phyloP scores from a whole-genome alignment of 2,888 invertebrate species.

The Hydrotaea diabolus region DNA sequence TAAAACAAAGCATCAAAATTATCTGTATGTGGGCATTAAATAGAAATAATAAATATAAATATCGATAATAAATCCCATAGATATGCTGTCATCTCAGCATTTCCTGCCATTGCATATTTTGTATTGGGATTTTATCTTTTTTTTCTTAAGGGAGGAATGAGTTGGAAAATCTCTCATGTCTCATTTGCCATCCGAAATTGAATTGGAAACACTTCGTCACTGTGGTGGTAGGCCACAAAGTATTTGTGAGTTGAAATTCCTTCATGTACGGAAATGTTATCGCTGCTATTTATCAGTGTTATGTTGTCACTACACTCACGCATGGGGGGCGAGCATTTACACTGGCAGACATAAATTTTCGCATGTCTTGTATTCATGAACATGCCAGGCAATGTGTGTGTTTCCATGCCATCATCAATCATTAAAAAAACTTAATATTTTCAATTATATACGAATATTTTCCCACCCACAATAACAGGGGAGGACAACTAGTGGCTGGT shows the following conservation, averaged over 20 bases:
- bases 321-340: background rate
- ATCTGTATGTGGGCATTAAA: background rate
- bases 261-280: background rate
- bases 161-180: background rate
- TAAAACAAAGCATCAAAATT: no score
- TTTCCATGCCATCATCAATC: slow-evolving; percentile 45
- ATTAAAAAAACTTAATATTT: slow-evolving; percentile 37
- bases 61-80: background rate
- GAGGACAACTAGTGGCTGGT: background rate
- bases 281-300: slow-evolving; percentile 3
- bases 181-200: slow-evolving; percentile 12
- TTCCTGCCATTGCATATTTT: background rate
- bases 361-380: background rate
- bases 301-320: background rate
- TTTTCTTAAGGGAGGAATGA: no score
- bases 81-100: background rate
- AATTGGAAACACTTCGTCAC: slow-evolving; percentile 33
- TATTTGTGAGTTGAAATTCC: slow-evolving; percentile 25
- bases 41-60: background rate
- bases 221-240: background rate
- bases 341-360: background rate
- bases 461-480: background rate
- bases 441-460: slow-evolving; percentile 34
- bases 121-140: background rate
- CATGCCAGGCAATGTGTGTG: background rate